A percentile compares a stretch with the other conserved stretches of the same genome.
Conservation (phyloP, 2,113 vertebrate species). For the Oceanites oceanicus region DNA sequence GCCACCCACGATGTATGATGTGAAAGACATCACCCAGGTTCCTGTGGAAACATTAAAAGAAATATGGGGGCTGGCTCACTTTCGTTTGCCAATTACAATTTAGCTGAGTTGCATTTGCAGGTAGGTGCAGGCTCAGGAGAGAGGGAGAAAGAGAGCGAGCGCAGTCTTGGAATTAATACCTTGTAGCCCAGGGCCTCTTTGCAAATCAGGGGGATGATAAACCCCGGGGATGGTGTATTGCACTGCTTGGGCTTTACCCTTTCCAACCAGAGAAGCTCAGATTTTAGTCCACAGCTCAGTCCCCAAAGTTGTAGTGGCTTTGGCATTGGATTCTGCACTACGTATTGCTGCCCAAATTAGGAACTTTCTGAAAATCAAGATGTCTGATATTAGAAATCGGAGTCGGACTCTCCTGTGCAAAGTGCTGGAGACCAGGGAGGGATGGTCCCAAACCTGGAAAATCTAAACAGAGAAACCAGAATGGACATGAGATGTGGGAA, state of each 20-base stretch:
- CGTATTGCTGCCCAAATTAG: fast-evolving
- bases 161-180: not conserved
- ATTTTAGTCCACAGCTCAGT: not conserved
- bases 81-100: not conserved
- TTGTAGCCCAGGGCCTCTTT: not conserved
- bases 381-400: not conserved
- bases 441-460: not conserved
- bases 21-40: constrained; percentile 16
- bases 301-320: not conserved
- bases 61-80: constrained; percentile 1
- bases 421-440: not conserved
- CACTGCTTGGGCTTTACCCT: not conserved
- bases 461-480: not conserved
- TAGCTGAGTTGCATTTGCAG: constrained; percentile 42
- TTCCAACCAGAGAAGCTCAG: not conserved
- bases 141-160: not conserved
- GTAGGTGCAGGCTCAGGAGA: constrained; percentile 47
- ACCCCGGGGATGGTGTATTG: not conserved
- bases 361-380: not conserved
- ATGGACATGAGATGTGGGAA: not conserved
- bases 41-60: constrained; percentile 24
- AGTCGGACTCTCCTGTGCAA: not conserved
- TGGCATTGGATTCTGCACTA: not conserved
- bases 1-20: constrained; percentile 52
- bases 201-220: not conserved